Evolutionary conservation across 2,113 vertebrate genomes (phyloP).

Genomic region (Nansenia antarctica): DNA sequence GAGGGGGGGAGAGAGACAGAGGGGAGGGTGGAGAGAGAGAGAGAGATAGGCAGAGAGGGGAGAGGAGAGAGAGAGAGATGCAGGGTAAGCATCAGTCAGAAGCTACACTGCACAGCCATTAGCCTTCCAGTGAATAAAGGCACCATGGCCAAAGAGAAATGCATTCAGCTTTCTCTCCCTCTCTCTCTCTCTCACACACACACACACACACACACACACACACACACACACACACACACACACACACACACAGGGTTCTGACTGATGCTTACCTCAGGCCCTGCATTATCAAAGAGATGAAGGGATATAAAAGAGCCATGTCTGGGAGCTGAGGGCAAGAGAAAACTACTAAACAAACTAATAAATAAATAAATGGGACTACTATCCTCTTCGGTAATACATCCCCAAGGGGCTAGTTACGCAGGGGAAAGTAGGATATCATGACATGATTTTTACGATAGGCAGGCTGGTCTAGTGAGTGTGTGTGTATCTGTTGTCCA

Average conservation of each 20-base stretch:
- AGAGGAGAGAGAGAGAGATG: too few species aligned
- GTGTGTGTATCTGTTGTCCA: not conserved
- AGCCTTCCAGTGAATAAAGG: not conserved
- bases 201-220: too few species aligned
- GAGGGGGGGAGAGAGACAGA: not conserved
- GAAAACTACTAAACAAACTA: not conserved
- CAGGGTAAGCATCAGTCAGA: too few species aligned
- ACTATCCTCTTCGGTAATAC: not conserved
- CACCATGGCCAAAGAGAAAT: not conserved
- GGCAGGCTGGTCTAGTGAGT: not conserved
- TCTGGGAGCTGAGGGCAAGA: not conserved
- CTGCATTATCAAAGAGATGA: not conserved
- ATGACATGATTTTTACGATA: not conserved
- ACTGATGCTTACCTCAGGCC: conserved; percentile 6
- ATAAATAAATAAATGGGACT: not conserved
- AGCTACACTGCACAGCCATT: not conserved
- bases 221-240: too few species aligned
- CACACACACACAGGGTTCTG: not conserved
- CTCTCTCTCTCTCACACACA: too few species aligned
- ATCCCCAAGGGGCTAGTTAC: not conserved
- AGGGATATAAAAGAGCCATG: not conserved
- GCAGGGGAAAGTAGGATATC: not conserved
- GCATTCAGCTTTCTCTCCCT: not conserved
- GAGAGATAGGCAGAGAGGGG: too few species aligned
- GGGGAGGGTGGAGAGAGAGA: too few species aligned